Base-by-base conservation (phyloP, 2,888 invertebrate genomes). In the Latheticus oryzae region DNA sequence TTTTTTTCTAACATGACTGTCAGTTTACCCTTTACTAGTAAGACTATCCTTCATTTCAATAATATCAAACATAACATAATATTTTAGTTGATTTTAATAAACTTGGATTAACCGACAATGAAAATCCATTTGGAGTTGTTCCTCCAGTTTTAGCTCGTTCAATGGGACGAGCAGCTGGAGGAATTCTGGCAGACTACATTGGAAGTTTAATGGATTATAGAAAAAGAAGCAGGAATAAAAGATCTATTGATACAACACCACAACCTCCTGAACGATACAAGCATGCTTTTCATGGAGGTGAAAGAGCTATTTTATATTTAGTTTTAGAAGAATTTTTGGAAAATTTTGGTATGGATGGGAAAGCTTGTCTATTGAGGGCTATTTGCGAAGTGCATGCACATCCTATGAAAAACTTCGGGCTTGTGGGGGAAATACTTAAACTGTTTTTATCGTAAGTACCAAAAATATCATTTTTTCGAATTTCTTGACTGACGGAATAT, bases 311-410 rank as follows among this genome's bases (percentile, higher is more conserved):
- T 56, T 79, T 93, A 54, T 93, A 91, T 67, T 86, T 88, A 1
- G 83, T 88, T 2, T 85, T 90, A 0, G 93, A 93, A 74, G 91
- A 93, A 70, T 84, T 93, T 73, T 77, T 93, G 45, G 84, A 87
- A 30, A 91, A 89, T 66, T 89, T 93, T 61, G 93, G 93, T 0
- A 79, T 93, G 79, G 85, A 92, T 62, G 93, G 93, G 13, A 90
- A 87, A 70, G 91, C 91, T 1, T 93, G 93, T 72, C 77, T 93
- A 1, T 78, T 93, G 37, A 81, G 93, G 61, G 90, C 92, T 1
- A 93, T 93, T 59, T 93, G 93, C 70, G 93, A 93, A 78, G 87
- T 93, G 28, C 92, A 93, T 70, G 89, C 93, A 0, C 87, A 90
- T 71, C 88, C 89, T 0, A 77, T 92, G 59, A 84, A 83, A 38